Percentiles rank a stretch among this genome's conserved stretches.
Conservation (phyloP, 2,888 invertebrate species). For the Sipha maydis region DNA sequence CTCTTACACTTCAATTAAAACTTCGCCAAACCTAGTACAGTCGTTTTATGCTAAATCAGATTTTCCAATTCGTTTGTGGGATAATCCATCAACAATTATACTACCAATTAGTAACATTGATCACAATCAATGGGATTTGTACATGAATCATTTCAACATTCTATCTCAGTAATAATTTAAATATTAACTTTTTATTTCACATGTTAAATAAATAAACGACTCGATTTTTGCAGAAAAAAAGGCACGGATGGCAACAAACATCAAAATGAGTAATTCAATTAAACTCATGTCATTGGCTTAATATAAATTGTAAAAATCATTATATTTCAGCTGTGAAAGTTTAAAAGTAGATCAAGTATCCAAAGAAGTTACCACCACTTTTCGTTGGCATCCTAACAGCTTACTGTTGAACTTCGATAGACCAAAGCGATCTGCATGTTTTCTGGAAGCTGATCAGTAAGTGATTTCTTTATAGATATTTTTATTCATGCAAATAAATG, state of each 20-base stretch:
- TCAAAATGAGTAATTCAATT: not conserved
- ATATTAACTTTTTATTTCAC: not conserved
- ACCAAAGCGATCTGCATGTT: constrained; percentile 7
- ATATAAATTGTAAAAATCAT: not conserved
- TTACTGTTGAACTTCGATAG: not conserved
- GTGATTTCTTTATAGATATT: not conserved
- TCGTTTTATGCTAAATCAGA: constrained; percentile 29
- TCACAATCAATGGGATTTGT: constrained; percentile 37
- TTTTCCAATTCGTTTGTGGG: constrained; percentile 28
- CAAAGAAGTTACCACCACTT: not conserved
- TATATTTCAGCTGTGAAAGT: constrained; percentile 19
- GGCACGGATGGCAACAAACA: not conserved
- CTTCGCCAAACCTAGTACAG: not conserved
- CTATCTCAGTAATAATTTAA: not conserved
- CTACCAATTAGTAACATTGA: not conserved
- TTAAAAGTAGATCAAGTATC: constrained; percentile 1
- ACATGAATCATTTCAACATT: constrained; percentile 2
- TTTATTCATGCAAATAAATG: not conserved
- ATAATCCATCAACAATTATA: not conserved
- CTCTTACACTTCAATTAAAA: not conserved
- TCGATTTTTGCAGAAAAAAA: not conserved
- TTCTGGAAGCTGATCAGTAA: not conserved
- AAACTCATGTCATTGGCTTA: not conserved
- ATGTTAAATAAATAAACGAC: not conserved
- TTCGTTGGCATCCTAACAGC: constrained; percentile 37